Base-by-base conservation (phyloP, 2,797 vertebrate genomes). In the Enteromius trimaculatus region DNA sequence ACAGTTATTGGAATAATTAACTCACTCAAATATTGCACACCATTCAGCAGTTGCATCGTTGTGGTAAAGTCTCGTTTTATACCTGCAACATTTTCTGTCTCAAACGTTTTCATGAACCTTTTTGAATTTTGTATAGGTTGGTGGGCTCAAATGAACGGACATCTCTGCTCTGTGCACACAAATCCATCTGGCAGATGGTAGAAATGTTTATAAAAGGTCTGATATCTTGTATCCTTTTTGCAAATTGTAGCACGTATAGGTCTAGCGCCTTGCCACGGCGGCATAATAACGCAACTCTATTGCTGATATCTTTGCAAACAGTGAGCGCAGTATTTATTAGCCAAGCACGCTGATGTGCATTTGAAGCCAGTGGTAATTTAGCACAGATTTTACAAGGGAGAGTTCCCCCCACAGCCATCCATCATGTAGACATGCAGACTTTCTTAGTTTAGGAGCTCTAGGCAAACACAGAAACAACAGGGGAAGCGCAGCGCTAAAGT, bases 291-390 rank as follows among this genome's bases (percentile, higher is more conserved):
- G 7, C 51, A 26, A 62, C 39, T 29, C 13, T 82, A 65, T 17
- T 58, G 34, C 72, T 86, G 80, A 84, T 72, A 84, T 84, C 64
- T 53, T 77, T 55, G 64, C 77, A 62, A 77, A 71, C 82, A 84
- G 51, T 86, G 72, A 64, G n/a, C 14, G 21, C 19, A 64, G 39
- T 81, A 78, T 86, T 86, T 86, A 83, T 84, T 80, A 86, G 81
- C 47, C 39, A 11, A 49, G 78, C 66, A 62, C 3, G 16, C 71
- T 60, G 81, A 83, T 83, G 81, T 77, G 81, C 37, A 83, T 69
- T 69, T 77, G 74, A 70, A 83, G 85, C 77, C 77, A 75, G 23
- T 76, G 85, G 77, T 86, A 80, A 86, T 86, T 80, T 80, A 83
- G 64, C 29, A 62, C 81, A 21, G 81, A 78, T 82, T 79, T 81